Evolutionary conservation across 2,888 invertebrate species (phyloP).

Genomic region (Dugesia japonica): DNA sequence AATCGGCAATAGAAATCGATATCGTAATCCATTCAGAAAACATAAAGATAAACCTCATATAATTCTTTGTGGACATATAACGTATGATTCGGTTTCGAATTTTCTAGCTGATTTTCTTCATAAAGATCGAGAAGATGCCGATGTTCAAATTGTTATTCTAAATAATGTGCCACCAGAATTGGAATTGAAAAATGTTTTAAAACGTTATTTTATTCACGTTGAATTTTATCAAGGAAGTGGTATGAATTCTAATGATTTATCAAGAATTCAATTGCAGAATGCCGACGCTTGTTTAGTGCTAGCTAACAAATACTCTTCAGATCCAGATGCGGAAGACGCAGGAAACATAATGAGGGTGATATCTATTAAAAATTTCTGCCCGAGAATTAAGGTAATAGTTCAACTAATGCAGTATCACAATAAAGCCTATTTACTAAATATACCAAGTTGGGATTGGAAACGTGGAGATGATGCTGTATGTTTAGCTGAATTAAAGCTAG

Average conservation of each 20-base stretch:
- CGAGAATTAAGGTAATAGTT: constrained; percentile 96
- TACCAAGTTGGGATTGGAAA: constrained; percentile 99
- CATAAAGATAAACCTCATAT: constrained; percentile 99
- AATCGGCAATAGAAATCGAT: constrained; percentile 96
- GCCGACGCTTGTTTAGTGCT: constrained; percentile 97
- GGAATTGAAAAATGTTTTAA: constrained; percentile 99
- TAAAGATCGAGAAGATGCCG: constrained; percentile 97
- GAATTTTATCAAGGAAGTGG: constrained; percentile 91
- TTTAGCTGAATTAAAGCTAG: constrained; percentile 88
- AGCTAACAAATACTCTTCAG: constrained; percentile 99
- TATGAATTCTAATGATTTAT: constrained; percentile 99
- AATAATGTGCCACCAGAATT: constrained; percentile 96
- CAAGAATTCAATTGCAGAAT: constrained; percentile 67
- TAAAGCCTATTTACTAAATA: constrained; percentile 98
- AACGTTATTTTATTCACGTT: constrained; percentile 98
- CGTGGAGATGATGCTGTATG: constrained; percentile 98
- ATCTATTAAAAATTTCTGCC: constrained; percentile 98
- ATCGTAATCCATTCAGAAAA: constrained; percentile 97
- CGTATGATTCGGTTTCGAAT: constrained; percentile 98
- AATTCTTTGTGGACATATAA: constrained; percentile 99
- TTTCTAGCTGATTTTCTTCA: constrained; percentile 99
- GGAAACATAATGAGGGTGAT: constrained; percentile 99
- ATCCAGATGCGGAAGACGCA: constrained; percentile 98
- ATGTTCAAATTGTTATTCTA: constrained; percentile 97
- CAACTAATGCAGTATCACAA: constrained; percentile 99